These are phyloP conservation scores for Sebastes schlegelii DNA, from an alignment of 2,113 vertebrate species.

Conservation along the genomic window DNA sequence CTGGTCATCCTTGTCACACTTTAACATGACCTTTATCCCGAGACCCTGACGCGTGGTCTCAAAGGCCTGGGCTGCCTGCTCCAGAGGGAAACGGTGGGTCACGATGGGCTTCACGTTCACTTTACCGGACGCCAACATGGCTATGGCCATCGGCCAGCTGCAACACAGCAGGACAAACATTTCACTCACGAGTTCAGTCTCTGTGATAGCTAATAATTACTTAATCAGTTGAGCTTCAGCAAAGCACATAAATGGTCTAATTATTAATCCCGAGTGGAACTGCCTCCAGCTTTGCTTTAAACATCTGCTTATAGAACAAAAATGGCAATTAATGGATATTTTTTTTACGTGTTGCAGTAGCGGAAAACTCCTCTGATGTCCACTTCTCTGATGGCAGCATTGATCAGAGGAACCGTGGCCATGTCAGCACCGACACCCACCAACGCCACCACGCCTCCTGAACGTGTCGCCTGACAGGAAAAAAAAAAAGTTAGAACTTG, in stretches of 20 bases:
- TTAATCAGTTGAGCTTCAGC: neutral
- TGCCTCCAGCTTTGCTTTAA: neutral
- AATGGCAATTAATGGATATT: rapidly evolving
- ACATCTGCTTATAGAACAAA: neutral
- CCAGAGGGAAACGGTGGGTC: constrained; percentile 95
- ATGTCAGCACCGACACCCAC: constrained; percentile 91
- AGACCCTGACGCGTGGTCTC: constrained; percentile 89
- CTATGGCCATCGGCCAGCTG: constrained; percentile 96
- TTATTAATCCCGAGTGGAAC: neutral
- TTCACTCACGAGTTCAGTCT: neutral
- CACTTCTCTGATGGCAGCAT: constrained; percentile 89
- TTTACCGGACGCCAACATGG: constrained; percentile 90
- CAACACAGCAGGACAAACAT: constrained; percentile 37
- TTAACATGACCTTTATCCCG: constrained; percentile 97
- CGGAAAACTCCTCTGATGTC: constrained; percentile 96
- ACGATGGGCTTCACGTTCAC: constrained; percentile 93
- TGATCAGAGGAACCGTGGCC: constrained; percentile 87
- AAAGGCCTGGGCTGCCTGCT: constrained; percentile 92
- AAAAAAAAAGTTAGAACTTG: neutral
- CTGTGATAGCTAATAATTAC: neutral
- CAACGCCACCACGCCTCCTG: constrained; percentile 92
- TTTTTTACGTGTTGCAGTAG: constrained; percentile 96
- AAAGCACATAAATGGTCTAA: neutral
- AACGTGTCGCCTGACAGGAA: constrained; percentile 87
- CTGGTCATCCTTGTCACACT: constrained; percentile 92